Conservation (phyloP, 1,140 invertebrate species). For the Polyergus mexicanus region DNA sequence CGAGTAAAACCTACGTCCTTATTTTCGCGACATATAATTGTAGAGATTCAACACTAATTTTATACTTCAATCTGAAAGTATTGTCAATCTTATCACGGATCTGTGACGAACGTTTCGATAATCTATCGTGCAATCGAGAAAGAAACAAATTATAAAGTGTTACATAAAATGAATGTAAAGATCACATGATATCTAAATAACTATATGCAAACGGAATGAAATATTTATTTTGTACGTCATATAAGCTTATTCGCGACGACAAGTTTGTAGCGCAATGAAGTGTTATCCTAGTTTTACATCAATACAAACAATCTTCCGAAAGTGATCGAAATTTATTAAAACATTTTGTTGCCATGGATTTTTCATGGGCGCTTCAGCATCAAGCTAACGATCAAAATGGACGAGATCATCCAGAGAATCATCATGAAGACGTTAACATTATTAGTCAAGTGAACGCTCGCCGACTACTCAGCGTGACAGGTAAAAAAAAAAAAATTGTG, state of each 20-base stretch:
- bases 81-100: not conserved
- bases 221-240: not conserved
- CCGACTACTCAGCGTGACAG: constrained; percentile 80
- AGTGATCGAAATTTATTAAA: constrained; percentile 28
- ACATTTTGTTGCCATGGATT: constrained; percentile 78
- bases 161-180: constrained; percentile 25
- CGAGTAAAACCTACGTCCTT: not conserved
- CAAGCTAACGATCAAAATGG: constrained; percentile 75
- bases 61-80: not conserved
- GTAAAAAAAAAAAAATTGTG: constrained; percentile 67
- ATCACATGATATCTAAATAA: not conserved
- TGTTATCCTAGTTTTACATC: not conserved
- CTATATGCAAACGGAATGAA: not conserved
- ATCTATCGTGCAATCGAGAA: not conserved
- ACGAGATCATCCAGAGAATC: constrained; percentile 68
- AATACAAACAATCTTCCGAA: constrained; percentile 36
- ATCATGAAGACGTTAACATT: constrained; percentile 75
- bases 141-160: constrained; percentile 16
- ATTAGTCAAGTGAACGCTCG: constrained; percentile 79
- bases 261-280: constrained; percentile 58
- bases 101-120: constrained; percentile 1
- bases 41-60: not conserved
- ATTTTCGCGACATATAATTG: not conserved
- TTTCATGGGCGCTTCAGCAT: constrained; percentile 82
- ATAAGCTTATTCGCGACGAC: not conserved